Evolutionary conservation across 2,888 invertebrate species (phyloP).

Genomic region (Dynastes grantii): DNA sequence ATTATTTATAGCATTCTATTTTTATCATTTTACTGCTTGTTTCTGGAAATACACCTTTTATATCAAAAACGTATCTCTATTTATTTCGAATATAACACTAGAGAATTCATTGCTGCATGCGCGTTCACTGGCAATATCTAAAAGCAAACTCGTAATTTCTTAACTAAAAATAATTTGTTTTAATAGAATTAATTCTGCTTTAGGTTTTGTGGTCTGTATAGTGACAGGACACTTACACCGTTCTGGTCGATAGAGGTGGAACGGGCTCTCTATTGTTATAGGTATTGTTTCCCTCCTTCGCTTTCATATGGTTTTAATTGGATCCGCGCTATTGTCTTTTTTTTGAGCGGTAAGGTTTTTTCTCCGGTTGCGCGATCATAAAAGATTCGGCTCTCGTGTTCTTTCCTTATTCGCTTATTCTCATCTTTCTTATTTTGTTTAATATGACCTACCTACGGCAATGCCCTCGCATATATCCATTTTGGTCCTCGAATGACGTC

Average conservation of each 20-base stretch:
- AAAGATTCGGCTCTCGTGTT: conserved; percentile 4
- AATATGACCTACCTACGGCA: background rate
- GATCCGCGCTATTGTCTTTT: conserved; percentile 38
- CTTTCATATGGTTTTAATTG: conserved; percentile 42
- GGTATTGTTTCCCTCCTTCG: conserved; percentile 44
- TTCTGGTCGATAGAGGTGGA: conserved; percentile 40
- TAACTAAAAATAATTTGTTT: background rate
- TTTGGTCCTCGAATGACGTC: background rate
- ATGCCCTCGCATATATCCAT: conserved; percentile 15
- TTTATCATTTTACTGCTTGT: too few relatives aligned
- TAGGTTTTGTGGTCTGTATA: background rate
- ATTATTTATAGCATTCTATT: too few relatives aligned
- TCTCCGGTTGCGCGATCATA: conserved; percentile 8
- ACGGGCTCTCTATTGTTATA: conserved; percentile 39
- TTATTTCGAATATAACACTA: too few relatives aligned
- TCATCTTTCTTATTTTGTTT: background rate
- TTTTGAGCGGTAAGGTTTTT: conserved; percentile 12
- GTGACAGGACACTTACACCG: background rate
- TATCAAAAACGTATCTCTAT: too few relatives aligned
- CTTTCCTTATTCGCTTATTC: background rate
- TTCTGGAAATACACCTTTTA: too few relatives aligned
- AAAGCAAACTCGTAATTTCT: too few relatives aligned
- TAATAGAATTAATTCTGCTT: background rate
- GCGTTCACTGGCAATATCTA: too few relatives aligned
- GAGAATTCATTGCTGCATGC: too few relatives aligned